Percentiles rank a stretch among this genome's conserved stretches.
These are phyloP conservation scores for Neopipo cinnamomea DNA, from an alignment of 2,113 vertebrate genomes.

Conservation along the genomic window DNA sequence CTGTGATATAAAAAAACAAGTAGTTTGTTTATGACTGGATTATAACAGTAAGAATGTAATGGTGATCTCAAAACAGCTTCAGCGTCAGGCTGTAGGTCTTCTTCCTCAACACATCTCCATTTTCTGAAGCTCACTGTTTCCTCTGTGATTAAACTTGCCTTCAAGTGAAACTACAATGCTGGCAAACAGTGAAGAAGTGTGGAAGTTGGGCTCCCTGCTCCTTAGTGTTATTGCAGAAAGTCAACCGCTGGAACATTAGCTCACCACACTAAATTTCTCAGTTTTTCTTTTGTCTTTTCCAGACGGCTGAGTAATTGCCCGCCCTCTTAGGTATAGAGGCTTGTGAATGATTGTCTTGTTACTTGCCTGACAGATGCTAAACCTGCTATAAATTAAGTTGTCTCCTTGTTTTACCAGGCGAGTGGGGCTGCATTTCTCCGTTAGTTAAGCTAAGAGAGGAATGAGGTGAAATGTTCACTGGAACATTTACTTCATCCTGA, in stretches of 20 bases:
- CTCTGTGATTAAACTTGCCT: background rate
- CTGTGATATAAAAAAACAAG: background rate
- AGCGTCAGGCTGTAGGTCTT: background rate
- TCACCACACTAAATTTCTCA: background rate
- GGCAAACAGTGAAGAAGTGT: background rate
- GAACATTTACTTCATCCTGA: background rate
- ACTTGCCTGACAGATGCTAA: conserved; percentile 40
- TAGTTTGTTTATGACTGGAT: background rate
- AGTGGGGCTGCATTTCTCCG: background rate
- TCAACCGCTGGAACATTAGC: background rate
- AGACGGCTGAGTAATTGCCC: background rate
- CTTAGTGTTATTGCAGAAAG: background rate
- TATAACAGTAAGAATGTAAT: background rate
- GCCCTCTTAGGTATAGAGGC: background rate
- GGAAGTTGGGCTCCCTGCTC: background rate
- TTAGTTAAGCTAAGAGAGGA: background rate
- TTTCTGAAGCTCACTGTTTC: background rate
- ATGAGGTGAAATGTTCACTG: background rate
- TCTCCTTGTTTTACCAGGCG: background rate
- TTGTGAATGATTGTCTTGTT: conserved; percentile 35
- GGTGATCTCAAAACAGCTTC: background rate
- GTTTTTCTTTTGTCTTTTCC: conserved; percentile 40
- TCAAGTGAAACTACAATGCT: background rate
- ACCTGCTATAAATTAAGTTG: conserved; percentile 50
- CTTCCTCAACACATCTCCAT: background rate